A percentile compares a stretch with the other conserved stretches of the same genome.
phyloP scores from a whole-genome alignment of 2,113 vertebrate genomes.

The Chamaea fasciata region DNA sequence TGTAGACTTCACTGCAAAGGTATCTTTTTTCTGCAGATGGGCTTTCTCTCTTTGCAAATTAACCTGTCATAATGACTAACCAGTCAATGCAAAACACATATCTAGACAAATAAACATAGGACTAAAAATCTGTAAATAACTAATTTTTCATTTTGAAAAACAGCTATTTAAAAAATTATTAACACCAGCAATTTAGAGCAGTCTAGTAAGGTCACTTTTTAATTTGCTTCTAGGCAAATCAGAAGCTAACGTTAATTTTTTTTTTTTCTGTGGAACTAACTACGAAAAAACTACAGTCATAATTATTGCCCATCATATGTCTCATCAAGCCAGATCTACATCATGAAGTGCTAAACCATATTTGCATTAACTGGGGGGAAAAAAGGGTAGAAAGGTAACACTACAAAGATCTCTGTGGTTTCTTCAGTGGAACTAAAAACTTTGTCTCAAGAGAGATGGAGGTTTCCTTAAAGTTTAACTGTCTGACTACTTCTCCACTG shows the following conservation, averaged over 20 bases:
- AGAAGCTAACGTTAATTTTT: neutral
- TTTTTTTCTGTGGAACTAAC: neutral
- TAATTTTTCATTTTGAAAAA: neutral
- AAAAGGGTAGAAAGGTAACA: neutral
- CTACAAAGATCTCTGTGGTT: neutral
- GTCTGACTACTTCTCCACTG: neutral
- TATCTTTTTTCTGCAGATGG: neutral
- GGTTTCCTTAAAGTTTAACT: neutral
- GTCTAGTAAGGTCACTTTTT: neutral
- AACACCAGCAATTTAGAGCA: neutral
- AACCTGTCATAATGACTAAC: neutral
- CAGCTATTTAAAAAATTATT: neutral
- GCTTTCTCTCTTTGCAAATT: neutral
- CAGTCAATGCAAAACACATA: neutral
- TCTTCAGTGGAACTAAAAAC: neutral
- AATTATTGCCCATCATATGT: neutral
- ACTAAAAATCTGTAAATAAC: neutral
- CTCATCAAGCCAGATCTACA: neutral
- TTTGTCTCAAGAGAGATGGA: neutral
- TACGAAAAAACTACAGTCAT: neutral
- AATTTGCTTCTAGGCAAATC: neutral
- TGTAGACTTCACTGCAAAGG: neutral
- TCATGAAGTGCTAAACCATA: neutral
- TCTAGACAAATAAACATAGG: neutral
- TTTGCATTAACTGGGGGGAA: neutral